These are phyloP conservation scores for Malurus melanocephalus DNA, from an alignment of 2,113 vertebrate species.

Conservation along the genomic window DNA sequence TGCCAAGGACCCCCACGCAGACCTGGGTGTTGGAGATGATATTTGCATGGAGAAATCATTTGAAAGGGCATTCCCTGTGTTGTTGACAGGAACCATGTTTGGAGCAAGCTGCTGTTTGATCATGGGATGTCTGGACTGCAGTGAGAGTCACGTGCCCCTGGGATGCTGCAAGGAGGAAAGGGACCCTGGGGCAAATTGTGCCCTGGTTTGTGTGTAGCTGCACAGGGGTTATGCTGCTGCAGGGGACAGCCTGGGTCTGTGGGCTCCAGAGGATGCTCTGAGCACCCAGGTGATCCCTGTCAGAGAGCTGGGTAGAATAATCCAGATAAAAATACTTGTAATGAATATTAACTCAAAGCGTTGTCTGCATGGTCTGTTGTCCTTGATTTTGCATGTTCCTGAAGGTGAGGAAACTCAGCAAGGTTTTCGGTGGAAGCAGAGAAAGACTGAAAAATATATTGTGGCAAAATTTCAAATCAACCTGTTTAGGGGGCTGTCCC, in stretches of 20 bases:
- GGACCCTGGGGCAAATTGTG: background rate
- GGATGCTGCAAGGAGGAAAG: background rate
- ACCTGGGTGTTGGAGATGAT: background rate
- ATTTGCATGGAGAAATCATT: background rate
- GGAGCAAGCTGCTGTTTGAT: background rate
- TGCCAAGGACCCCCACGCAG: background rate
- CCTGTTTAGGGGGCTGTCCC: background rate
- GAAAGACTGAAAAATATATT: background rate
- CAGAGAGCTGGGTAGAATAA: background rate
- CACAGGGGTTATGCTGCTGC: accelerated
- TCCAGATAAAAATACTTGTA: background rate
- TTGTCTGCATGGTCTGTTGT: background rate
- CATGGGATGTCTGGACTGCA: accelerated
- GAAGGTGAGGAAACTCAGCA: background rate
- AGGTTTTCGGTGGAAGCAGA: background rate
- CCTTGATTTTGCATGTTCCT: background rate
- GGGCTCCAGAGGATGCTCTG: background rate
- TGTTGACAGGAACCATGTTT: accelerated
- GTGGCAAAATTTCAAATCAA: background rate
- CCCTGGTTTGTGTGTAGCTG: background rate
- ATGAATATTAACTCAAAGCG: background rate
- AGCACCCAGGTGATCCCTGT: background rate
- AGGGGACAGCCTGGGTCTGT: background rate
- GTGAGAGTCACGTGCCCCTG: background rate
- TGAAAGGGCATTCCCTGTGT: accelerated